Evolutionary conservation across 92 coral and sea anemone species (phyloP).

Genomic region (Phymanthus crucifer): DNA sequence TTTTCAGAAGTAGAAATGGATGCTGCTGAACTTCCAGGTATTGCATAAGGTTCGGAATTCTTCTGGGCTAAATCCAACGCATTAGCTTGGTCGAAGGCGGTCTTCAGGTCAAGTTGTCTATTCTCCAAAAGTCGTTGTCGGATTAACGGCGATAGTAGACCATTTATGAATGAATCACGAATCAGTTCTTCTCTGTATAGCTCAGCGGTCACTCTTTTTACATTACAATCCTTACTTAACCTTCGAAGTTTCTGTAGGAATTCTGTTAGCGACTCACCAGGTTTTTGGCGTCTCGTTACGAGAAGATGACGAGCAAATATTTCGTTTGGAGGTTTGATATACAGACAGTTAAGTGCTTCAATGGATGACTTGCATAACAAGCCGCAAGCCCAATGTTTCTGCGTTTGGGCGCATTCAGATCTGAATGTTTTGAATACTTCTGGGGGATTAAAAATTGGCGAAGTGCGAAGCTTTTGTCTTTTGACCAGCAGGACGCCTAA

Average conservation of each 20-base stretch:
- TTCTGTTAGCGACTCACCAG: background rate
- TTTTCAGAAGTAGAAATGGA: background rate
- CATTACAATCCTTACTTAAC: background rate
- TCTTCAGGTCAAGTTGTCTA: constrained; percentile 23
- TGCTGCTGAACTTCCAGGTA: constrained; percentile 3
- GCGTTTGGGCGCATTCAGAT: too few species aligned
- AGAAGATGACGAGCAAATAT: background rate
- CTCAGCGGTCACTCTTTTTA: constrained; percentile 23
- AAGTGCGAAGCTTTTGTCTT: too few species aligned
- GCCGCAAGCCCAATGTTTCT: too few species aligned
- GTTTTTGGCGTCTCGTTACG: background rate
- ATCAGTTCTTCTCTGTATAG: constrained; percentile 23
- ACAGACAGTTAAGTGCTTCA: too few species aligned
- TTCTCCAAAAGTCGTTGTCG: constrained; percentile 29
- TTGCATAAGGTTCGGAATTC: background rate
- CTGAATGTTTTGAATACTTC: too few species aligned
- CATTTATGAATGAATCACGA: constrained; percentile 14
- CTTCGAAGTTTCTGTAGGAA: background rate
- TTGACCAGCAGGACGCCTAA: too few species aligned
- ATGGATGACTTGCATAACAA: constrained; percentile 45
- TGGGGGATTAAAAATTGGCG: too few species aligned
- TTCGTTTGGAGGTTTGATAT: constrained; percentile 8
- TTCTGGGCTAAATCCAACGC: too few species aligned
- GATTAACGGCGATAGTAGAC: constrained; percentile 18
- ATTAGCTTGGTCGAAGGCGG: constrained; percentile 29